Conservation (phyloP, 2,797 vertebrate genomes). For the Artibeus jamaicensis region DNA sequence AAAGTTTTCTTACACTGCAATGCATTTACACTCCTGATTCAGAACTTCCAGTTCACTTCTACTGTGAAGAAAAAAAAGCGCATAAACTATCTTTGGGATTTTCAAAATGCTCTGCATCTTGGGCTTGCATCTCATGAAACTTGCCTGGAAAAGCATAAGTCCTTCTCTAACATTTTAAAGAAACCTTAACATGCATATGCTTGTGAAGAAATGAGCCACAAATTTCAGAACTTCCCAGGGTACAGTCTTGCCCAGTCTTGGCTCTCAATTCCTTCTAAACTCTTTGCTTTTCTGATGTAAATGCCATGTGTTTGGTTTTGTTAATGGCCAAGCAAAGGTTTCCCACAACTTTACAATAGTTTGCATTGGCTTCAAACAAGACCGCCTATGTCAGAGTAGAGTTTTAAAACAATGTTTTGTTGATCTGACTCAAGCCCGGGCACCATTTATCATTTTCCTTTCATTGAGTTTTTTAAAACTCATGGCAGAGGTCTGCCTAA, state of each 20-base stretch:
- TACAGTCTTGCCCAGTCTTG: slow-evolving; percentile 35
- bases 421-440: slow-evolving; percentile 67
- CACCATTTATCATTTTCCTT: slow-evolving; percentile 65
- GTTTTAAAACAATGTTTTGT: slow-evolving; percentile 68
- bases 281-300: slow-evolving; percentile 53
- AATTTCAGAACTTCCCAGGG: slow-evolving; percentile 57
- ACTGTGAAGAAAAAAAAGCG: slow-evolving; percentile 62
- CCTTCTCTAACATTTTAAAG: slow-evolving; percentile 67
- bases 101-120: slow-evolving; percentile 35
- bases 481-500: slow-evolving; percentile 38
- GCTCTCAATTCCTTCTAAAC: slow-evolving; percentile 50
- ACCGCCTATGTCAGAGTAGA: slow-evolving; percentile 50
- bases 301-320: slow-evolving; percentile 58
- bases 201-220: slow-evolving; percentile 53
- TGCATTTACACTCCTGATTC: slow-evolving; percentile 66
- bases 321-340: slow-evolving; percentile 67
- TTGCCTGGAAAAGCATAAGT: slow-evolving; percentile 59
- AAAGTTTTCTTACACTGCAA: slow-evolving; percentile 13
- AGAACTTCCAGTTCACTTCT: slow-evolving; percentile 42
- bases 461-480: slow-evolving; percentile 68
- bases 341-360: slow-evolving; percentile 63
- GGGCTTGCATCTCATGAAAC: slow-evolving; percentile 14
- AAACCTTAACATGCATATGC: background rate
- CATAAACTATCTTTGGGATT: slow-evolving; percentile 50
- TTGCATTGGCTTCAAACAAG: slow-evolving; percentile 70